phyloP scores from a whole-genome alignment of 2,888 invertebrate genomes.

The Drosophila conformis region DNA sequence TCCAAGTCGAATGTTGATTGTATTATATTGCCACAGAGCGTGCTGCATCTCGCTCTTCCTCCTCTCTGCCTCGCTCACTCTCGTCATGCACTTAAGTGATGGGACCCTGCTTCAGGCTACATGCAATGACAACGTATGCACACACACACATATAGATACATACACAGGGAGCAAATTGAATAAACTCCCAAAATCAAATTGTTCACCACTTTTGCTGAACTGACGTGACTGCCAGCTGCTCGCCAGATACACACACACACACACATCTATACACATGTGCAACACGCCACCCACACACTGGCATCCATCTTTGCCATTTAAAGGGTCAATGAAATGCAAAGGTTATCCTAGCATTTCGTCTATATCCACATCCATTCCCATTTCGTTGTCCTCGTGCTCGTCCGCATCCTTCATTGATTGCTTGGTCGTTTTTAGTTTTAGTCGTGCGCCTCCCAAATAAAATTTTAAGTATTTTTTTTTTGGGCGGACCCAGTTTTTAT shows the following conservation, averaged over 20 bases:
- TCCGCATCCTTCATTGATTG: conserved; percentile 49
- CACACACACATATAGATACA: conserved; percentile 24
- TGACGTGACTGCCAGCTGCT: conserved; percentile 60
- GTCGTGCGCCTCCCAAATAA: conserved; percentile 40
- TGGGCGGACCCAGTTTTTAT: conserved; percentile 45
- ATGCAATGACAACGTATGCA: conserved; percentile 29
- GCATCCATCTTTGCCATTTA: conserved; percentile 67
- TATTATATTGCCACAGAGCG: conserved; percentile 71
- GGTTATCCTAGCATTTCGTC: conserved; percentile 40
- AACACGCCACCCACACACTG: not conserved
- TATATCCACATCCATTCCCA: conserved; percentile 12
- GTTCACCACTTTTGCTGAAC: conserved; percentile 71
- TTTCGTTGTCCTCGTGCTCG: conserved; percentile 12
- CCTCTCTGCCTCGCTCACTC: not conserved
- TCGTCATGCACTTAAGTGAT: conserved; percentile 54
- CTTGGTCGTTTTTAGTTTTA: conserved; percentile 41
- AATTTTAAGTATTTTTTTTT: conserved; percentile 13
- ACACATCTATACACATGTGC: not conserved
- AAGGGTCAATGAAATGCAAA: conserved; percentile 79
- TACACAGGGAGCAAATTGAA: conserved; percentile 67
- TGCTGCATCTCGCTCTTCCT: conserved; percentile 1
- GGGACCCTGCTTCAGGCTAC: conserved; percentile 19
- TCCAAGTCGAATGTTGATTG: conserved; percentile 76
- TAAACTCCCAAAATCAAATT: conserved; percentile 80
- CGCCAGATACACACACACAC: not conserved